Evolutionary conservation across 1,140 invertebrate species (phyloP), one percentile per base, ranked within the genome.

Genomic region (Sitophilus oryzae): DNA sequence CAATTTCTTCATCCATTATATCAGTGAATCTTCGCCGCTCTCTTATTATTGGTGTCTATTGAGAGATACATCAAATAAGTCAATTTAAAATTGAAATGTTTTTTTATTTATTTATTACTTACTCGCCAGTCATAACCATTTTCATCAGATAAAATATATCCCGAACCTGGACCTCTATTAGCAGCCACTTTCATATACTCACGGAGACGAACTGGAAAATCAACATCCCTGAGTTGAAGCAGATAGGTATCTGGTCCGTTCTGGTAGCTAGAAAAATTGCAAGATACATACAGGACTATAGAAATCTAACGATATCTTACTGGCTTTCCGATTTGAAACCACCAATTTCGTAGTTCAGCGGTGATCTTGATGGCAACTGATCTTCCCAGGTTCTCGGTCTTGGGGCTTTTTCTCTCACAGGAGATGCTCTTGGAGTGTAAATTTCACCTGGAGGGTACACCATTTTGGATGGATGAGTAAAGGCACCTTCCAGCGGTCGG

Each of bases 211-310:
- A 91, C 85, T 1, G 93, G 93, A 76, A 97, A 97, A 70, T 89
- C 87, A 0, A 91, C 86, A 72, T 96, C 94, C 25, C 93, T 80
- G 11, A 96, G 74, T 73, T 96, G 93, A 4, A 98, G 76, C 2
- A 98, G 76, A 72, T 96, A 95, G 0, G 94, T 97, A 68, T 98
- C 94, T 0, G 93, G 93, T 0, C 94, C 94, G 74, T 91, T 87
- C 75, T 96, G 92, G 72, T 95, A 95, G 66, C 89, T 93, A 66
- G 19, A 74, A 75, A 61, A 60, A 49, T 50, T 44, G 22, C 18
- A n/a, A 43, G 18, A 37, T 42, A 19, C 11, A 20, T 20, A 42
- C 21, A 20, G 11, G 18, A 8, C 11, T 18, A 15, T 41, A 19
- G 11, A 41, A 16, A 19, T 18, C 11, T 20, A 41, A 20, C 4